Evolutionary conservation across 2,113 vertebrate genomes (phyloP).

Genomic region (Lophotis ruficrista): DNA sequence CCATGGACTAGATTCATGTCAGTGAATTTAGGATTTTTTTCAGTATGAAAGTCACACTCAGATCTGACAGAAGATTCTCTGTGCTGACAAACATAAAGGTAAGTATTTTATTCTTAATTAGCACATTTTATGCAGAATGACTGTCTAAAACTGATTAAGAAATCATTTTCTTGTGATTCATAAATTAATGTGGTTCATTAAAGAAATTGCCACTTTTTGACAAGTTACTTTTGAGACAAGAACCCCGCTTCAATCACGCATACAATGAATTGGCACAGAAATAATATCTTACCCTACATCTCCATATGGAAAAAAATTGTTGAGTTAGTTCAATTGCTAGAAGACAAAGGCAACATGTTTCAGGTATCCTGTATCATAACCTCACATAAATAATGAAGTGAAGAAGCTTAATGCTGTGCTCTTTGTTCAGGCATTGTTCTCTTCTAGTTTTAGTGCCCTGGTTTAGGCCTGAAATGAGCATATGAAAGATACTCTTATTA

Average conservation of each 20-base stretch:
- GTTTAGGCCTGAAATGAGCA: background rate
- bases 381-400: background rate
- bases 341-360: background rate
- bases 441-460: background rate
- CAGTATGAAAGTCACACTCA: background rate
- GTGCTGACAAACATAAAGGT: background rate
- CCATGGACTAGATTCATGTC: background rate
- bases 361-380: background rate
- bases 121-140: background rate
- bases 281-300: background rate
- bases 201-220: background rate
- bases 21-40: background rate
- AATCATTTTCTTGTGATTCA: background rate
- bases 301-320: accelerated
- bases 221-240: background rate
- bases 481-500: background rate
- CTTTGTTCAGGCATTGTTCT: background rate
- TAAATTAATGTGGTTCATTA: background rate
- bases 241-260: background rate
- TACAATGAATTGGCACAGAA: background rate
- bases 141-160: background rate
- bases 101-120: background rate
- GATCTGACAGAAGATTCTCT: background rate
- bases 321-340: background rate
- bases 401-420: background rate